Conservation (phyloP, 2,888 invertebrate genomes). For the Stenichneumon culpator region DNA sequence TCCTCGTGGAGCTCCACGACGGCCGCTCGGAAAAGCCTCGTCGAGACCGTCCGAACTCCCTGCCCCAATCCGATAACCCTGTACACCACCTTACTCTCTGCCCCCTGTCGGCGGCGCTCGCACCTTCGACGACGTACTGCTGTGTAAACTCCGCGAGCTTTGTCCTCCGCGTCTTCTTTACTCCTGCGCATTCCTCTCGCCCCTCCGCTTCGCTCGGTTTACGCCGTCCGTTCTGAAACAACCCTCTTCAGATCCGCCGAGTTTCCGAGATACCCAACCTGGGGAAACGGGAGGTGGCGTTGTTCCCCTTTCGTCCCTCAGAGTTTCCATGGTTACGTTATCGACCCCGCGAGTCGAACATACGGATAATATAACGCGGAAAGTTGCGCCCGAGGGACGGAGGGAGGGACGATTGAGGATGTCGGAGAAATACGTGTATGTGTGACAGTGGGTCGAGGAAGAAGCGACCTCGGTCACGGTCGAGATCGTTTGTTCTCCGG, state of each 20-base stretch:
- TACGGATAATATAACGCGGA: constrained; percentile 55
- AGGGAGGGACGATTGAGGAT: constrained; percentile 16
- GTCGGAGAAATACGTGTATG: constrained; percentile 27
- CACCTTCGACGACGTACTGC: constrained; percentile 51
- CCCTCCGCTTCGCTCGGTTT: neutral
- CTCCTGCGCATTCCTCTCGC: neutral
- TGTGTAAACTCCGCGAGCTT: constrained; percentile 31
- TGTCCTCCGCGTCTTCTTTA: constrained; percentile 40
- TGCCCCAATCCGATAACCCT: constrained; percentile 13
- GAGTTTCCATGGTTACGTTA: constrained; percentile 64
- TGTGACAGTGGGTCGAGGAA: constrained; percentile 61
- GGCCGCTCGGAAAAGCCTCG: constrained; percentile 27
- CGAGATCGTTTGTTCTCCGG: constrained; percentile 63
- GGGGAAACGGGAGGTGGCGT: neutral
- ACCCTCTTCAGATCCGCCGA: constrained; percentile 41
- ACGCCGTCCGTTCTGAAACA: constrained; percentile 24
- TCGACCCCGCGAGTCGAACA: constrained; percentile 59
- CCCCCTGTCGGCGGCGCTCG: constrained; percentile 69
- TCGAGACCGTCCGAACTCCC: constrained; percentile 50
- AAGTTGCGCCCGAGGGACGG: constrained; percentile 30
- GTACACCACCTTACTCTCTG: constrained; percentile 50
- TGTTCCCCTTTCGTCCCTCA: constrained; percentile 16
- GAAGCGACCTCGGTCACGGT: constrained; percentile 67
- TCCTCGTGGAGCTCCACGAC: constrained; percentile 33
- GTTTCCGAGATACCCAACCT: constrained; percentile 4